phyloP scores from a whole-genome alignment of 2,888 invertebrate genomes.

The Tupiocoris notatus region DNA sequence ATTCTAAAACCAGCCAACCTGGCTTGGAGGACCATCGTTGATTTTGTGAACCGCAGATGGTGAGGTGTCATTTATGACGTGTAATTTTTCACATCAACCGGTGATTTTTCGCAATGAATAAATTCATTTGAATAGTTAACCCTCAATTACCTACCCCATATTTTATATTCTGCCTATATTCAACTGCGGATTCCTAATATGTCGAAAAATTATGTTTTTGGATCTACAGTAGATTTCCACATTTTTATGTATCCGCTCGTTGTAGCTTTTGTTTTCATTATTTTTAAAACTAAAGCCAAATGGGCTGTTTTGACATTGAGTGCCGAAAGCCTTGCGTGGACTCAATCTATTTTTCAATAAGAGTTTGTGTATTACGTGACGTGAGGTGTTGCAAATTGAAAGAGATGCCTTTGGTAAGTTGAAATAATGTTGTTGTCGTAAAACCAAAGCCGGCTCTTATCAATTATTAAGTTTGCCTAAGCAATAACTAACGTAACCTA shows the following conservation, averaged over 20 bases:
- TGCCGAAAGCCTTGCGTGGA: too few species aligned
- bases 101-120: neutral
- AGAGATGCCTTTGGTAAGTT: neutral
- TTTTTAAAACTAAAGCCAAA: neutral
- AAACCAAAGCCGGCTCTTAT: neutral
- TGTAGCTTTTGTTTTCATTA: neutral
- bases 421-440: neutral
- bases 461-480: conserved; percentile 20
- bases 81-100: too few species aligned
- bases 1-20: too few species aligned
- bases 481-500: conserved; percentile 7
- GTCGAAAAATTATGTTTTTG: too few species aligned
- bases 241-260: neutral
- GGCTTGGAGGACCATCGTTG: neutral
- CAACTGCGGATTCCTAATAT: too few species aligned
- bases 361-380: neutral
- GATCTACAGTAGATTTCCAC: too few species aligned
- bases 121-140: too few species aligned
- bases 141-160: too few species aligned
- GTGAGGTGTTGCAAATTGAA: neutral
- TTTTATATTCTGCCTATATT: too few species aligned
- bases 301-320: neutral
- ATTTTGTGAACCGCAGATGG: too few species aligned
- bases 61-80: too few species aligned
- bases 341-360: neutral